Conservation (phyloP, 1,140 invertebrate species). For the Trinorchestia longiramus region DNA sequence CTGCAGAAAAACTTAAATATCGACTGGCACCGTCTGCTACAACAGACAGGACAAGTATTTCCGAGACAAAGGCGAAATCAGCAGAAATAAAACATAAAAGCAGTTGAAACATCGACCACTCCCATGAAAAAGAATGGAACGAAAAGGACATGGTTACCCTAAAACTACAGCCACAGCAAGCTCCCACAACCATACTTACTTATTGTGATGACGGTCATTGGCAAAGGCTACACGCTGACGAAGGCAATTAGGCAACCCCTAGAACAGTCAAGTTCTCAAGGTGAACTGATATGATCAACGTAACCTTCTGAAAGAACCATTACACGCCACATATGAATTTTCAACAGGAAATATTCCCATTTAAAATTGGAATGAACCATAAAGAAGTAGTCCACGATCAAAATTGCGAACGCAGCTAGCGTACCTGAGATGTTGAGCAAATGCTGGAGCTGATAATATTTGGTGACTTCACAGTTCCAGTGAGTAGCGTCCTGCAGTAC, state of each 20-base stretch:
- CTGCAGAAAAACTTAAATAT: too few species aligned
- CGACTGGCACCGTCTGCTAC: too few species aligned
- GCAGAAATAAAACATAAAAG: background rate
- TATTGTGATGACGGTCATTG: background rate
- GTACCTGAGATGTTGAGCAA: constrained; percentile 46
- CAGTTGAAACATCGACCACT: background rate
- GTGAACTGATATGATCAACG: too few species aligned
- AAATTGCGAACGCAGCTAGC: background rate
- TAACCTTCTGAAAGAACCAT: too few species aligned
- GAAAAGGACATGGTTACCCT: too few species aligned
- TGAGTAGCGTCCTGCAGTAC: background rate
- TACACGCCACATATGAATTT: too few species aligned
- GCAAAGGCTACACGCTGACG: background rate
- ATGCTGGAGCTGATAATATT: constrained; percentile 46
- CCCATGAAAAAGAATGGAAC: too few species aligned
- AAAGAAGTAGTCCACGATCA: too few species aligned
- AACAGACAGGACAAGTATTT: too few species aligned
- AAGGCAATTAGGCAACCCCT: background rate
- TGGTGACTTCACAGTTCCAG: constrained; percentile 51
- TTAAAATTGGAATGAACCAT: too few species aligned
- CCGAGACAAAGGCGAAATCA: background rate
- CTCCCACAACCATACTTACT: background rate
- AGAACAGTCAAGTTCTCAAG: too few species aligned
- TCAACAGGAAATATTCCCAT: too few species aligned
- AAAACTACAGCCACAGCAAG: background rate